phyloP scores from a whole-genome alignment of 2,797 vertebrate species.

The Cyprinella venusta region DNA sequence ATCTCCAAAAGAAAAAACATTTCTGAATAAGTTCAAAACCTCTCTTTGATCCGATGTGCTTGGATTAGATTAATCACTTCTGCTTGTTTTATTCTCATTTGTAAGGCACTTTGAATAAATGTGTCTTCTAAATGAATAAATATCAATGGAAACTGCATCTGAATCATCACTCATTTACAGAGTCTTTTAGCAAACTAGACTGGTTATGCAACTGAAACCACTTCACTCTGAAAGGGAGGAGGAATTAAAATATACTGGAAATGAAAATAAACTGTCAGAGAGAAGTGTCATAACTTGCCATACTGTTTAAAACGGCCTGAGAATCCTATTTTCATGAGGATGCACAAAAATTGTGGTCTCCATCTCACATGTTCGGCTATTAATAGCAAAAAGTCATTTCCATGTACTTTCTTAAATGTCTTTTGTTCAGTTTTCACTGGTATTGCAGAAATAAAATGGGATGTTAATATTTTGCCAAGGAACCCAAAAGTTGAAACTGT shows the following conservation, averaged over 20 bases:
- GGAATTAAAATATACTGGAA: neutral
- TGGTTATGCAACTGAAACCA: neutral
- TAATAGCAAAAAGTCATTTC: neutral
- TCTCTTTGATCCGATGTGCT: neutral
- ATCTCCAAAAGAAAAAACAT: conserved; percentile 13
- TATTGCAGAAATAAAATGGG: neutral
- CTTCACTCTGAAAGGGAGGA: neutral
- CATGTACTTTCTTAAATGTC: neutral
- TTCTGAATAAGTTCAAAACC: conserved; percentile 60
- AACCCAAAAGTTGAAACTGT: neutral
- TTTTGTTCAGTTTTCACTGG: neutral
- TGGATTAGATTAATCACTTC: conserved; percentile 1
- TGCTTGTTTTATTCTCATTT: neutral
- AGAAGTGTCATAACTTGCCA: neutral
- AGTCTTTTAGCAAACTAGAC: neutral
- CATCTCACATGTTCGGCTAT: neutral
- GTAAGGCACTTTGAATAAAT: conserved; percentile 2
- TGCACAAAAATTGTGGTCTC: neutral
- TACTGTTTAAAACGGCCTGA: neutral
- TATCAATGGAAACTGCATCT: neutral
- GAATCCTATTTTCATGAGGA: neutral
- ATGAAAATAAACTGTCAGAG: neutral
- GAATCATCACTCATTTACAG: neutral
- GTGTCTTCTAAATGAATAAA: conserved; percentile 11
- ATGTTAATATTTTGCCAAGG: neutral